Base-by-base conservation (phyloP, 2,113 vertebrate genomes). In the Rhinopomastus cyanomelas region DNA sequence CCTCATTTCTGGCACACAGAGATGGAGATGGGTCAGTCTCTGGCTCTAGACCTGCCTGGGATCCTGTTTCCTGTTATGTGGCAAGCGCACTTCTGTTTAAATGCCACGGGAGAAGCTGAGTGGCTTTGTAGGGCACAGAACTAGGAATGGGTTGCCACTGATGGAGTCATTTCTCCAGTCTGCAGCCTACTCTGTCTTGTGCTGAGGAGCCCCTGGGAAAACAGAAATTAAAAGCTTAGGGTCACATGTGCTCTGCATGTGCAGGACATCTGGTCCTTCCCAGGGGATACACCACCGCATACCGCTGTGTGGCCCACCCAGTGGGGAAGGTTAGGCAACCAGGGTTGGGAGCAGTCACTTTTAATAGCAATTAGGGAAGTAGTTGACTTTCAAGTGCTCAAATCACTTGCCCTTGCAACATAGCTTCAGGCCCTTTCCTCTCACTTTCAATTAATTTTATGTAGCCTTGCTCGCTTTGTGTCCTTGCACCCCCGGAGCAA, bases 211-310 rank as follows among this genome's bases (percentile, higher is more conserved):
- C 30, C 13, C 21, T 61, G 32, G 25, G 36, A 90, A 92, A 85
- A 30, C 7, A 62, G 36, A 68, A 90, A 65, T 68, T 51, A 61
- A 68, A 81, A 75, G 49, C 21, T 86, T 81, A 92, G 73, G 19
- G 16, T 42, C 15, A 2, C 4, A 0, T 25, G 18, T 61, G 19
- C 5, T 86, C 53, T 84, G 19, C 21, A 20, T 53, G 57, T 67
- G 11, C 42, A 15, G 10, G 57, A 84, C 36, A 72, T 78, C 65
- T 78, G 85, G 23, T 36, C 20, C 53, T 75, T 78, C 57, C 36
- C 53, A 36, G 21, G 12, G 32, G 10, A 65, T 4, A 3, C 1
- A 1, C 42, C 57, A 36, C 51, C 10, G 0, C 0, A 0, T 57
- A 11, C 21, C 4, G n/a, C 32, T 39, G 27, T 22, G 18, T 64